Evolutionary conservation across 2,113 vertebrate species (phyloP), one percentile per base, ranked within the genome.

Genomic region (Scophthalmus maximus): DNA sequence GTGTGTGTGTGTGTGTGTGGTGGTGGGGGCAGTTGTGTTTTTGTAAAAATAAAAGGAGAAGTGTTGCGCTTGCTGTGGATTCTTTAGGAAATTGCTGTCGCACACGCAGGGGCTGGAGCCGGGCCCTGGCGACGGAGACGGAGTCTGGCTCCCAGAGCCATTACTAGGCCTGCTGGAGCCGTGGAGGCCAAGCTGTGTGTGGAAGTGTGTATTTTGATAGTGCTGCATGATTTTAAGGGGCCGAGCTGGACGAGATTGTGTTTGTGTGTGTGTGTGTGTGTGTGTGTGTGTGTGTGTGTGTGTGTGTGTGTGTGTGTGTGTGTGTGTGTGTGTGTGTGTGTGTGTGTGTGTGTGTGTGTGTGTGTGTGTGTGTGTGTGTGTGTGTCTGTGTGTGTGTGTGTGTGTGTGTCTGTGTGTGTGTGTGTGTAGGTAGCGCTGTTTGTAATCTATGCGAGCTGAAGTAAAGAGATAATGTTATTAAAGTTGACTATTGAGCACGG

Each of bases 41-140:
- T 77, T 73, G 75, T 80, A 60, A 64, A 93, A 93, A 94, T 93
- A 91, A 95, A 95, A 95, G 92, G 85, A 90, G 83, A 94, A 93
- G 93, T 92, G 93, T 93, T 87, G 87, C 87, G 75, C 93, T 95
- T 88, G 91, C 89, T 90, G 86, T 68, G 86, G 93, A 95, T 96
- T 96, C 94, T 95, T 95, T 86, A 95, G 94, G 94, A 97, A 97
- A 96, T 95, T 92, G 85, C 90, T 93, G 91, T 95, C 91, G 88
- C 95, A 94, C 93, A 86, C 25, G 10, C 79, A 55, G 60, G 83
- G 89, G 89, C 92, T 92, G 81, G 93, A 95, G 93, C 94, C 90
- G 89, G 77, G 90, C 92, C 85, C 92, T 90, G 87, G 36, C 55
- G 68, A 89, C 81, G 78, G 84, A 89, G 87, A 73, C 68, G 6